Percentiles rank a stretch among this genome's conserved stretches.
These are phyloP conservation scores for Sussaba pulchella DNA, from an alignment of 2,888 invertebrate genomes.

Conservation along the genomic window DNA sequence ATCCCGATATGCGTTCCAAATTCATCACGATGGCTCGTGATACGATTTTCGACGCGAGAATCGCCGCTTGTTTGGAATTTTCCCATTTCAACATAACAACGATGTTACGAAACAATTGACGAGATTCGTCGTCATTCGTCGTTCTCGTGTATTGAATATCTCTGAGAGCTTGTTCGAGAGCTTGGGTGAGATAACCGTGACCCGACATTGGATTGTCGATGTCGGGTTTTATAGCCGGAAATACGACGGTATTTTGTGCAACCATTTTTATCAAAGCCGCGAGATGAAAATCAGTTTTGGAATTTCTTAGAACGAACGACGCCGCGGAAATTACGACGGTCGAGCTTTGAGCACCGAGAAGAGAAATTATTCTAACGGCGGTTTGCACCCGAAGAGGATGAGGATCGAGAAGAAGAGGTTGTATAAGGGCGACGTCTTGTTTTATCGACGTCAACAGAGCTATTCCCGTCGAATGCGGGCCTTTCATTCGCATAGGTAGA, in stretches of 20 bases:
- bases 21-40: slow-evolving; percentile 85
- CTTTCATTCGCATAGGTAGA: slow-evolving; percentile 84
- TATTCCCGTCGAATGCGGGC: slow-evolving; percentile 79
- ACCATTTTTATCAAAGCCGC: slow-evolving; percentile 88
- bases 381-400: slow-evolving; percentile 87
- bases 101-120: slow-evolving; percentile 85
- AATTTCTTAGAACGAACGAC: slow-evolving; percentile 87
- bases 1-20: slow-evolving; percentile 84
- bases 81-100: slow-evolving; percentile 87
- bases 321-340: slow-evolving; percentile 87
- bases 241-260: slow-evolving; percentile 85
- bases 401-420: slow-evolving; percentile 86
- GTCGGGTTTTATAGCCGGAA: slow-evolving; percentile 77
- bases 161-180: slow-evolving; percentile 80
- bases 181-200: slow-evolving; percentile 79
- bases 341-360: slow-evolving; percentile 87
- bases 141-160: slow-evolving; percentile 77
- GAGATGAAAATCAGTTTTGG: slow-evolving; percentile 86
- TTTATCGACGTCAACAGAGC: slow-evolving; percentile 86
- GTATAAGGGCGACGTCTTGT: slow-evolving; percentile 86
- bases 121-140: slow-evolving; percentile 78
- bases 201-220: slow-evolving; percentile 75
- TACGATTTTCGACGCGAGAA: slow-evolving; percentile 84
- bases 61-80: slow-evolving; percentile 84
- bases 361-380: slow-evolving; percentile 85